A percentile compares a stretch with the other conserved stretches of the same genome.
These are phyloP conservation scores for Tribolium madens DNA, from an alignment of 1,140 invertebrate genomes.

Conservation along the genomic window DNA sequence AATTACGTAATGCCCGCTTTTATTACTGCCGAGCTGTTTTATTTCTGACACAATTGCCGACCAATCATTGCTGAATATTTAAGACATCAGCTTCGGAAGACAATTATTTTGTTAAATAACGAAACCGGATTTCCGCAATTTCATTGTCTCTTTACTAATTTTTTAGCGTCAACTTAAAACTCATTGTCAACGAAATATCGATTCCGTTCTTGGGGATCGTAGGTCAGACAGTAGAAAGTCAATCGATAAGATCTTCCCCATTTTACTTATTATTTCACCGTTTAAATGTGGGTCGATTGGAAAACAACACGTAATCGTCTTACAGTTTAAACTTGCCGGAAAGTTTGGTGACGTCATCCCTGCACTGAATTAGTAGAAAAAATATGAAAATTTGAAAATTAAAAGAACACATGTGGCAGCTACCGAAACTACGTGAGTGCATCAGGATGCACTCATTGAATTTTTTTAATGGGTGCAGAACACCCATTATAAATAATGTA, in stretches of 20 bases:
- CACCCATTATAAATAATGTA: too few species aligned
- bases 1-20: neutral
- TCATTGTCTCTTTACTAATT: neutral
- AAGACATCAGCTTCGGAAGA: neutral
- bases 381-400: too few species aligned
- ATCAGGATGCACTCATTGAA: too few species aligned
- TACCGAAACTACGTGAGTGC: too few species aligned
- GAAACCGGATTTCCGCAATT: neutral
- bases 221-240: neutral
- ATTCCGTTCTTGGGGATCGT: neutral
- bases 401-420: too few species aligned
- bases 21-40: neutral
- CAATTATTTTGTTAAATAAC: neutral
- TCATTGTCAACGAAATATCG: neutral
- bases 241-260: neutral
- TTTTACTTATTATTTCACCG: neutral
- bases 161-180: neutral
- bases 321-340: too few species aligned
- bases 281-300: neutral
- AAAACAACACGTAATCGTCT: neutral
- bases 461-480: too few species aligned
- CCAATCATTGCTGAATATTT: neutral
- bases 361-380: too few species aligned
- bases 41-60: neutral
- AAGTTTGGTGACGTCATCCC: too few species aligned